Evolutionary conservation across 2,888 invertebrate genomes (phyloP).

Genomic region (Luperina nickerlii): DNA sequence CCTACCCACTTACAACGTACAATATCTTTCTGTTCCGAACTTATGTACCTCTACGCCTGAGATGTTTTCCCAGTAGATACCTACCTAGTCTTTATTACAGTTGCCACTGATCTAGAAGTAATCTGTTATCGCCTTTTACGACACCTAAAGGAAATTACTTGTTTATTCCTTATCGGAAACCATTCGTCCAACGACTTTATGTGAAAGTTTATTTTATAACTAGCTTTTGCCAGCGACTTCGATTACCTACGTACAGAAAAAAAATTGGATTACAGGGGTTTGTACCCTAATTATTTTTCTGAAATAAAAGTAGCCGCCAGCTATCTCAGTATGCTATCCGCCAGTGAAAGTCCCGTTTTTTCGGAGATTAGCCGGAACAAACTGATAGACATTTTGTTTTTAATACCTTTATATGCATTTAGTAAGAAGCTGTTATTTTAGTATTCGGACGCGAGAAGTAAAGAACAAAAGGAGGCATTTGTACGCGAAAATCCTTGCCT

Average conservation of each 20-base stretch:
- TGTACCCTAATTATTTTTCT: no score
- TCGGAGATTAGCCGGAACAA: not conserved
- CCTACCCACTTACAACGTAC: not conserved
- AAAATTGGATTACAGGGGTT: no score
- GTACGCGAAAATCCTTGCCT: no score
- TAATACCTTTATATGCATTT: not conserved
- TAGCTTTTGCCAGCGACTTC: not conserved
- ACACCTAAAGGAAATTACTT: conserved; percentile 10
- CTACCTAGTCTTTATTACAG: conserved; percentile 9
- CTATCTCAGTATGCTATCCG: not conserved
- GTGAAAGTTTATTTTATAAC: conserved; percentile 10
- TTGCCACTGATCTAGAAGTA: conserved; percentile 27
- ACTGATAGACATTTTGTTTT: not conserved
- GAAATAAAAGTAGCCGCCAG: not conserved
- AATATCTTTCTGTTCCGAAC: not conserved
- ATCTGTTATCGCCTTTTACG: conserved; percentile 31
- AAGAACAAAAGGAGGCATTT: no score
- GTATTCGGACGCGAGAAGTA: no score
- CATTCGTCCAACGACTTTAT: conserved; percentile 17
- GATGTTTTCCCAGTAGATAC: not conserved
- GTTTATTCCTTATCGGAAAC: conserved; percentile 32
- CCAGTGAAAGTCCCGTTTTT: not conserved
- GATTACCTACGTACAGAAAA: no score
- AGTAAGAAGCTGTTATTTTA: no score
- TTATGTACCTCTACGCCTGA: not conserved